Conservation (phyloP, 2,888 invertebrate genomes). For the Antitype chi region DNA sequence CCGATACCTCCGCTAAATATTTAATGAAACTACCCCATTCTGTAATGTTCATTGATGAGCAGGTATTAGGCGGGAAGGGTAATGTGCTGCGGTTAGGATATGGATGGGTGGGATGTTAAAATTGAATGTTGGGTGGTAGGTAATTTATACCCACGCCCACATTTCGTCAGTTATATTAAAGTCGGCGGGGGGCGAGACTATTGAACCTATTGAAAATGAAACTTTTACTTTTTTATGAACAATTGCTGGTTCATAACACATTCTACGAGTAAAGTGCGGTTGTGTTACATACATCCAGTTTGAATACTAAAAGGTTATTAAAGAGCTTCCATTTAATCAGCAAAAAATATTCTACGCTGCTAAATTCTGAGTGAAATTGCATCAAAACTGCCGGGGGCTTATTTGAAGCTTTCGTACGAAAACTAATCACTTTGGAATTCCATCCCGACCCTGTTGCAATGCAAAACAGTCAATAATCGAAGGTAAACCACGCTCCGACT, state of each 20-base stretch:
- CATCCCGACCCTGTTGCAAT: slow-evolving; percentile 8
- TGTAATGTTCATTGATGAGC: slow-evolving; percentile 25
- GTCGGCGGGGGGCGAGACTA: too few species aligned
- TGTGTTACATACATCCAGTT: too few species aligned
- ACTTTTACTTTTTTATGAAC: too few species aligned
- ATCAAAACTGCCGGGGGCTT: neutral
- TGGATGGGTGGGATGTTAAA: slow-evolving; percentile 33
- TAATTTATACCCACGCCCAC: neutral
- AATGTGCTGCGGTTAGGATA: slow-evolving; percentile 30
- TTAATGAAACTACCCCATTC: slow-evolving; percentile 30
- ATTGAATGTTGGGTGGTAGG: neutral
- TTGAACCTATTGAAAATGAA: too few species aligned
- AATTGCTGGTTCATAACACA: too few species aligned
- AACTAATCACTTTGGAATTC: slow-evolving; percentile 19
- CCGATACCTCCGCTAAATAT: slow-evolving; percentile 42
- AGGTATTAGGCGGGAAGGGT: neutral
- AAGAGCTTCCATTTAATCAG: neutral
- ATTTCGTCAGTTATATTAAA: too few species aligned
- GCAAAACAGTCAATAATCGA: slow-evolving; percentile 26
- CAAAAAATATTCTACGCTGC: neutral
- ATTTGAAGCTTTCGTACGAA: neutral
- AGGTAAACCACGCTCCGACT: neutral
- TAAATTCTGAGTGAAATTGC: slow-evolving; percentile 6
- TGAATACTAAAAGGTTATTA: too few species aligned
- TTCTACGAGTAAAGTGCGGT: too few species aligned